Percentiles rank a stretch among this genome's conserved stretches.
phyloP scores from a whole-genome alignment of 1,140 invertebrate genomes.

The Rhagoletis pomonella region DNA sequence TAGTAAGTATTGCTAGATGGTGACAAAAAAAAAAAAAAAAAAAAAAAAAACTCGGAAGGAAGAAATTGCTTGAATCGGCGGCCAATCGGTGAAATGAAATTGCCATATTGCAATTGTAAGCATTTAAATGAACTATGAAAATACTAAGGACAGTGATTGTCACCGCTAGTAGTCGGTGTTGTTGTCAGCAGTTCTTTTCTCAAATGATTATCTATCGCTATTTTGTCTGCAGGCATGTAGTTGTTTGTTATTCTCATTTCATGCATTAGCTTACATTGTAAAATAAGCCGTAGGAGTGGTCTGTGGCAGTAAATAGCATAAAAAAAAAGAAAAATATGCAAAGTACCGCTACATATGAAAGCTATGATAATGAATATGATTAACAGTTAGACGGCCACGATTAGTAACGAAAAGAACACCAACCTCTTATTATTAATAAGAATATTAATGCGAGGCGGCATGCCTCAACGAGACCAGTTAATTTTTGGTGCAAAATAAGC shows the following conservation, averaged over 20 bases:
- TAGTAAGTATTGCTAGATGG: not conserved
- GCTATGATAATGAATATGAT: conserved; percentile 14
- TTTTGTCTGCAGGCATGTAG: not conserved
- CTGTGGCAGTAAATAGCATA: not conserved
- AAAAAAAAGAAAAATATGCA: conserved; percentile 3
- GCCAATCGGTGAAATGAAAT: conserved; percentile 29
- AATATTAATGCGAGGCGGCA: too few species aligned
- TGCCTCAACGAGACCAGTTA: too few species aligned
- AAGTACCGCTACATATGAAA: not conserved
- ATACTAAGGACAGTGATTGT: not conserved
- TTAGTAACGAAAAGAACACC: too few species aligned
- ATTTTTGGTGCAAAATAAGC: too few species aligned
- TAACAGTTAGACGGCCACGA: not conserved
- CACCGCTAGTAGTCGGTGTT: not conserved
- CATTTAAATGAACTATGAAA: conserved; percentile 33
- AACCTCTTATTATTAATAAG: too few species aligned
- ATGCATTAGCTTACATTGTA: not conserved
- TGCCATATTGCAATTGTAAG: conserved; percentile 9
- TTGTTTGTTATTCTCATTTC: conserved; percentile 33
- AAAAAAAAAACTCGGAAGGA: not conserved
- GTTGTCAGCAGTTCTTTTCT: not conserved
- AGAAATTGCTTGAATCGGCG: not conserved
- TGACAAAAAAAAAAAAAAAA: not conserved
- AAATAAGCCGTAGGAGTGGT: conserved; percentile 9
- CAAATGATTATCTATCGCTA: not conserved